Evolutionary conservation across 2,888 invertebrate species (phyloP).

Genomic region (Lasiommata megera): DNA sequence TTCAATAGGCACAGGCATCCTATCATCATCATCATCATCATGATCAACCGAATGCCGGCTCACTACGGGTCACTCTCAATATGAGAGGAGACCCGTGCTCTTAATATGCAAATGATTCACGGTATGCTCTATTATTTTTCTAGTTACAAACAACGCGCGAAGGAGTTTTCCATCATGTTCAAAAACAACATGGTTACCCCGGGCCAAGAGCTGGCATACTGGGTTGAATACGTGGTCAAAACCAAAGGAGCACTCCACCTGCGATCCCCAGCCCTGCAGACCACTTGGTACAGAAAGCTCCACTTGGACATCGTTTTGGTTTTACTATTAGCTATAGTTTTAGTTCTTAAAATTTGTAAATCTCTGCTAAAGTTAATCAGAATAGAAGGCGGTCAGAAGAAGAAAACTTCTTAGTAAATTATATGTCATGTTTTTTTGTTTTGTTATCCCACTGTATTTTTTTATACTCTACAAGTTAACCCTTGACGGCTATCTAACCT

Average conservation of each 20-base stretch:
- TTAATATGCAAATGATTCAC: too few species aligned
- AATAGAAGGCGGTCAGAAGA: background rate
- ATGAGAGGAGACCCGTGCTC: too few species aligned
- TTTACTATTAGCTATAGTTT: constrained; percentile 9
- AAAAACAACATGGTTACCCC: constrained; percentile 49
- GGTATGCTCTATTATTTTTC: constrained; percentile 18
- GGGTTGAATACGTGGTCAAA: constrained; percentile 53
- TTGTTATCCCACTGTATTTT: background rate
- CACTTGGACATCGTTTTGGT: constrained; percentile 47
- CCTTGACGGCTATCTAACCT: too few species aligned
- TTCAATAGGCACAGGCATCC: too few species aligned
- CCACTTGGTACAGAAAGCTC: constrained; percentile 51
- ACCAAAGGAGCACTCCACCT: constrained; percentile 52
- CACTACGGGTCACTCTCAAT: too few species aligned
- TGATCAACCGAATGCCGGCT: too few species aligned
- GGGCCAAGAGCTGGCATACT: constrained; percentile 47
- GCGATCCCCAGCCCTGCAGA: constrained; percentile 45
- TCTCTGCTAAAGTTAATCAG: background rate
- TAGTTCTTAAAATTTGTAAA: background rate
- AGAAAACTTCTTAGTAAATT: background rate
- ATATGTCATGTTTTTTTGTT: background rate
- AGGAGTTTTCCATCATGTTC: constrained; percentile 48
- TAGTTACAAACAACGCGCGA: constrained; percentile 47
- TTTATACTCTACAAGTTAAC: too few species aligned
- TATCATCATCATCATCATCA: too few species aligned